These are phyloP conservation scores for Heliconius congener DNA, from an alignment of 1,140 invertebrate genomes.

Conservation along the genomic window DNA sequence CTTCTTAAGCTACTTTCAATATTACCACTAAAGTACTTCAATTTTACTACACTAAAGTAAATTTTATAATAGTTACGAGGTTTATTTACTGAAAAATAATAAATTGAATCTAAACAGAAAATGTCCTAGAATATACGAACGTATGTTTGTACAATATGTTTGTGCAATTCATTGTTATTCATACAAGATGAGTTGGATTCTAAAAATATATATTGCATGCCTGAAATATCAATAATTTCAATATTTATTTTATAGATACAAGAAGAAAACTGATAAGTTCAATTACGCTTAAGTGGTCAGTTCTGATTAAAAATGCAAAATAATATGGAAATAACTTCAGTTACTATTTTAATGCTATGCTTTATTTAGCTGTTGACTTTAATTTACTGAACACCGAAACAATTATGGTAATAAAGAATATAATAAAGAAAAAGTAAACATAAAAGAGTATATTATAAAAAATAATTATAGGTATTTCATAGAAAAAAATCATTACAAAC, in stretches of 20 bases:
- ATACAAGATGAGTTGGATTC: slow-evolving; percentile 16
- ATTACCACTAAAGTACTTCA: background rate
- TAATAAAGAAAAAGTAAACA: no score
- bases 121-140: background rate
- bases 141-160: background rate
- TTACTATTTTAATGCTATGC: no score
- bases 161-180: slow-evolving; percentile 6
- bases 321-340: no score
- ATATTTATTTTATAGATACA: background rate
- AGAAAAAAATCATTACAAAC: no score
- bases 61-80: slow-evolving; percentile 4
- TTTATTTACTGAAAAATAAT: slow-evolving; percentile 1
- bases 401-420: no score
- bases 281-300: background rate
- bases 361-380: no score
- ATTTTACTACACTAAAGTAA: background rate
- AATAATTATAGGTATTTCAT: no score
- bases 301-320: background rate
- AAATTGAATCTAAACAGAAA: background rate
- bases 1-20: no score
- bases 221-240: background rate
- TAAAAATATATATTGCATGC: background rate
- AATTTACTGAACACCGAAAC: no score
- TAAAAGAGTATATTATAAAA: no score
- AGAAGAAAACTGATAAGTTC: background rate